Percentiles rank a stretch among this genome's conserved stretches.
Conservation (phyloP, 64 coral and sea anemone species). For the Pocillopora damicornis region DNA sequence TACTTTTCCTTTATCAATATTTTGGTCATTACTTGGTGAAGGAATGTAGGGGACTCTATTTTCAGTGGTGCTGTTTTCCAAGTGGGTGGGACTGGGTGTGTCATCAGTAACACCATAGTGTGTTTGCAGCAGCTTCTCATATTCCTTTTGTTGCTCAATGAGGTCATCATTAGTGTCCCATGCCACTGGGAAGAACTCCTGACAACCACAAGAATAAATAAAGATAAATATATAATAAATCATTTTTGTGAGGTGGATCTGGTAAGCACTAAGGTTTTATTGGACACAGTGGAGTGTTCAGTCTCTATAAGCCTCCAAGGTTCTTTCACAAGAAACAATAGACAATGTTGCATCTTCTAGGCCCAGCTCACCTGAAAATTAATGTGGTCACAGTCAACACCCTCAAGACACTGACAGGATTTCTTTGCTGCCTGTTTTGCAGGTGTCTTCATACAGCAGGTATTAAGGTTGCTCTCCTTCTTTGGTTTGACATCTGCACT, state of each 20-base stretch:
- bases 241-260: neutral
- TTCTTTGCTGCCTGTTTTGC: constrained; percentile 43
- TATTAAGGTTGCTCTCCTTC: constrained; percentile 6
- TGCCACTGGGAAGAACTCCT: constrained; percentile 61
- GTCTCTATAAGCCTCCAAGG: too few species aligned
- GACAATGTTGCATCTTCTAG: neutral
- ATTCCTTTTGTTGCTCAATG: constrained; percentile 68
- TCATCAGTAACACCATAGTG: constrained; percentile 59
- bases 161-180: constrained; percentile 83
- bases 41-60: constrained; percentile 45
- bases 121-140: constrained; percentile 49
- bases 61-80: constrained; percentile 15
- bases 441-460: neutral
- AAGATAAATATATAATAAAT: neutral
- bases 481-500: neutral
- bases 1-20: constrained; percentile 42
- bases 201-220: neutral
- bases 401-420: constrained; percentile 64
- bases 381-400: constrained; percentile 83
- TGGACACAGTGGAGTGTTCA: too few species aligned
- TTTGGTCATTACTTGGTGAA: constrained; percentile 39
- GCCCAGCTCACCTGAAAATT: constrained; percentile 62
- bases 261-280: too few species aligned
- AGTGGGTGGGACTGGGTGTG: constrained; percentile 17
- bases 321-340: too few species aligned